Base-by-base conservation (phyloP, 2,113 vertebrate genomes). In the Leucopternis melanops region DNA sequence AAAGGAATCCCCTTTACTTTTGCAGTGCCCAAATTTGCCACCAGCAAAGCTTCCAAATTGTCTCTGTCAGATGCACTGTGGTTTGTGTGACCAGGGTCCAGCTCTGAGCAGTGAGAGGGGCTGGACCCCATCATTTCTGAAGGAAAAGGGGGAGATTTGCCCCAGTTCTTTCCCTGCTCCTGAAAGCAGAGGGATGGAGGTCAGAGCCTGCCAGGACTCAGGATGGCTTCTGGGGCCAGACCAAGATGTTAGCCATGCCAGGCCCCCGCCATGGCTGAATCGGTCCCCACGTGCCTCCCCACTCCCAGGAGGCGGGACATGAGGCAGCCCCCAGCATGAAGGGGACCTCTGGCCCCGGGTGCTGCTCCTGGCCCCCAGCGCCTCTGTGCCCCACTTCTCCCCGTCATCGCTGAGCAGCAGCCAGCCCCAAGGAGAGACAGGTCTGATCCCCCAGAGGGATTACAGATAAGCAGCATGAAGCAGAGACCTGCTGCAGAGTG, bases 251-350 rank as follows among this genome's bases (percentile, higher is more conserved):
- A 40, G 40, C 29, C 6, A 16, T 5, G 16, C 6, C 59, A 57
- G 52, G 11, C 31, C 17, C 20, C 19, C 11, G 5, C 3, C 1
- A 6, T 5, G 26, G 31, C 31, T 61, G 71, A 50, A 40, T 17
- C 1, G 2, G 32, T 47, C 29, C n/a, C 47, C 4, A 0, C 2
- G 2, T 13, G 31, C n/a, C 19, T 55, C n/a, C 52, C 27, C 5
- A 4, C 10, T 44, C 8, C 44, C 49, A 20, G 15, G 31, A 83
- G 36, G 55, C 16, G 47, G 73, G 42, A 88, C 45, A 88, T 22
- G 61, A 65, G 55, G 44, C 55, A 66, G 27, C 5, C n/a, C 10
- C 31, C n/a, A 66, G 29, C 26, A 36, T 9, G 22, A 45, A 52
- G 32, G 15, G 38, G 45, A 65, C 14, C 38, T 73, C 27, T 8